Base-by-base conservation (phyloP, 1,140 invertebrate genomes). In the Augochlora pura region DNA sequence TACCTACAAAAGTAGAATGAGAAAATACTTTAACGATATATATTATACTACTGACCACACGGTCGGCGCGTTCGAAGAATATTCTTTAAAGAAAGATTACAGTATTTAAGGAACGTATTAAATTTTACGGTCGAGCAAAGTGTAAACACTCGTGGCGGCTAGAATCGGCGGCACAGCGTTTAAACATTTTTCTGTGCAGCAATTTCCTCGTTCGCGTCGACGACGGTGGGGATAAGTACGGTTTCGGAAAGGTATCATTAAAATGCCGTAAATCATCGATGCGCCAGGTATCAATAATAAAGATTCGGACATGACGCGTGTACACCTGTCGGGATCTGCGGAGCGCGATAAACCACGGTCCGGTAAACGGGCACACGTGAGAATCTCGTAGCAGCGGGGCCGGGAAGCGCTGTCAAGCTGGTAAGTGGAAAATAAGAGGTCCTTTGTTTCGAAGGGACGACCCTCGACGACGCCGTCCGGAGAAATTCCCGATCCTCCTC, bases 351-450 rank as follows among this genome's bases (percentile, higher is more conserved):
- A 65, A 80, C 75, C 77, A 86, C 77, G 84, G 87, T 90, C 89
- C 89, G 87, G 89, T 90, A 82, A 75, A 59, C 87, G 83, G 27
- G 77, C 67, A 84, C 87, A 90, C 89, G 89, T 89, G 89, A 90
- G 87, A 90, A 90, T 84, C 66, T 71, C 86, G 82, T 38, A 4
- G 42, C 10, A 25, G 81, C 70, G n/a, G 78, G 82, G 77, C 84
- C 80, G 84, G 87, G 80, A 83, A 76, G 63, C 83, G 82, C 77
- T 71, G 86, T 77, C 85, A 66, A 80, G 83, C 77, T 86, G 83
- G 83, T 90, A 90, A 91, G 89, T 91, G 87, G 87, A 87, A 90
- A 91, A 90, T 91, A 89, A 91, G 86, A 90, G 87, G 87, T 82
- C 87, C 87, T 90, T 91, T 91, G 90, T 92, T 89, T 82, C 76